These are phyloP conservation scores for Cherax destructor DNA, from an alignment of 1,140 invertebrate species.

Conservation along the genomic window DNA sequence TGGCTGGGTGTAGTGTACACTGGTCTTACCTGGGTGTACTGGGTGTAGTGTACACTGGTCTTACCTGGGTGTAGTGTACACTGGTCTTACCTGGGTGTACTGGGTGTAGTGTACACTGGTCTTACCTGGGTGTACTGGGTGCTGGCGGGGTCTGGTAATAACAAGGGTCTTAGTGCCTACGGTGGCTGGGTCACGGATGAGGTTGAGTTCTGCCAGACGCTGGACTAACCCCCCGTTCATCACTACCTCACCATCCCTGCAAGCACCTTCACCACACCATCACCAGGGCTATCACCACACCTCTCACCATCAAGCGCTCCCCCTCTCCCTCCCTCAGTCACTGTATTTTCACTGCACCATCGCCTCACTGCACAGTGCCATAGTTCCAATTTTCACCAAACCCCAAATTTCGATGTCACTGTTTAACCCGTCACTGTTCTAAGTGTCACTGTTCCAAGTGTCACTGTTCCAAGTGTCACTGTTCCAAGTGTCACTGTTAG, in stretches of 20 bases:
- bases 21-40: no score
- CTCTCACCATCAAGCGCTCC: not conserved
- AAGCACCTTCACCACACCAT: conserved; percentile 31
- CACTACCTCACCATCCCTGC: conserved; percentile 45
- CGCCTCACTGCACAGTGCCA: not conserved
- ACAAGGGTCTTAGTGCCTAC: conserved; percentile 69
- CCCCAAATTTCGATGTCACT: no score
- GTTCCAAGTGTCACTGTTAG: no score
- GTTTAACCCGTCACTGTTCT: no score
- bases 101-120: not conserved
- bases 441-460: not conserved
- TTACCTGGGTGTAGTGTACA: not conserved
- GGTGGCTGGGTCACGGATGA: conserved; percentile 69
- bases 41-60: not conserved
- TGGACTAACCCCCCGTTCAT: conserved; percentile 66
- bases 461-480: no score
- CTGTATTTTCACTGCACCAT: not conserved
- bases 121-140: conserved; percentile 31
- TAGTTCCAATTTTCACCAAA: not conserved
- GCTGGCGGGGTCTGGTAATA: conserved; percentile 64
- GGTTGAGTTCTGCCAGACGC: conserved; percentile 67
- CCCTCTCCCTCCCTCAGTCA: not conserved
- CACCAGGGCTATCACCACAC: not conserved
- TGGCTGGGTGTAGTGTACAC: no score
- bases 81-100: no score